Conservation (phyloP, 1,140 invertebrate genomes). For the Sminthurides bifidus region DNA sequence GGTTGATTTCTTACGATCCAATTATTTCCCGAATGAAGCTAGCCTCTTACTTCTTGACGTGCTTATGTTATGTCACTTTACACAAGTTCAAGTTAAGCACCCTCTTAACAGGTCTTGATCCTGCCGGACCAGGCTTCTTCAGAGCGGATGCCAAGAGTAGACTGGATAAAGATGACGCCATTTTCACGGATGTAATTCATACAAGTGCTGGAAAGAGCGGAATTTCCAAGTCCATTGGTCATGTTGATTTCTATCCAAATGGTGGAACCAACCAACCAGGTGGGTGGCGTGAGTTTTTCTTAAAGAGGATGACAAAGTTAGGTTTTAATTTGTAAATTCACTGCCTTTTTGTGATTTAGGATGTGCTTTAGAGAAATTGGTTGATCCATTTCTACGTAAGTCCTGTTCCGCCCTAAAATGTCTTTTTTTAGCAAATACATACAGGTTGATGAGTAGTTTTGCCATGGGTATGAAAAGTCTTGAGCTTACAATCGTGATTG, state of each 20-base stretch:
- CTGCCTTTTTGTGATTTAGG: neutral
- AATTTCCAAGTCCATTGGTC: neutral
- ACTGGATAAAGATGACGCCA: conserved; percentile 13
- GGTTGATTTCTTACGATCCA: neutral
- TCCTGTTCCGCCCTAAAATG: neutral
- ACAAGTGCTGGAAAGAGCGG: conserved; percentile 14
- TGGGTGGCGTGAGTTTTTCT: conserved; percentile 9
- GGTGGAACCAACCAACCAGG: conserved; percentile 21
- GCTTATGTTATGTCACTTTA: too few relatives aligned
- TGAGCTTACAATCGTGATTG: too few relatives aligned
- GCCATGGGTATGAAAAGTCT: too few relatives aligned
- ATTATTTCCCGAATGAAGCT: neutral
- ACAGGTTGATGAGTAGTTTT: neutral
- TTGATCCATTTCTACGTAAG: too few relatives aligned
- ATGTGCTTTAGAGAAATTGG: too few relatives aligned
- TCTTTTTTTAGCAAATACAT: neutral
- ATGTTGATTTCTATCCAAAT: too few relatives aligned
- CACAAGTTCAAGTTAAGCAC: too few relatives aligned
- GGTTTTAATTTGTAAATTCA: conserved; percentile 21
- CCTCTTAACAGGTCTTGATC: conserved; percentile 18
- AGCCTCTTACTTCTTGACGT: too few relatives aligned
- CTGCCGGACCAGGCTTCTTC: conserved; percentile 39
- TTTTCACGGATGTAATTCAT: conserved; percentile 21
- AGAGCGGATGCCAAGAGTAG: conserved; percentile 33
- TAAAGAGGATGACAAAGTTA: too few relatives aligned